These are phyloP conservation scores for Catharus bicknelli DNA, from an alignment of 2,113 vertebrate genomes.

Conservation along the genomic window DNA sequence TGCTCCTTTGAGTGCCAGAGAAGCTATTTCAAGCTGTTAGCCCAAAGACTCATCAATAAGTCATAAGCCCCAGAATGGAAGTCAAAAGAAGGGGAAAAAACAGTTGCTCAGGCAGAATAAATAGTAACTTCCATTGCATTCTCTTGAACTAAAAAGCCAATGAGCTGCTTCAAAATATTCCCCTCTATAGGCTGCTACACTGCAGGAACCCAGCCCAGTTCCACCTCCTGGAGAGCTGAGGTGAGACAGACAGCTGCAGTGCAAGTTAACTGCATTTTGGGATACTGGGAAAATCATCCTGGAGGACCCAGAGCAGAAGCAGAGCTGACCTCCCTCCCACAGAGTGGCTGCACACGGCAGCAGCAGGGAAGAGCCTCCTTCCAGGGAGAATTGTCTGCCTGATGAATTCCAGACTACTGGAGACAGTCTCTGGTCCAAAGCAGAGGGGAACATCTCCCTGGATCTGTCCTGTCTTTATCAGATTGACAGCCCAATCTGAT, in stretches of 20 bases:
- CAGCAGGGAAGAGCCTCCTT: not conserved
- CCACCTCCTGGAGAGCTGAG: not conserved
- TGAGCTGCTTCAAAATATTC: slow-evolving; percentile 15
- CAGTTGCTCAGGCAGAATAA: slow-evolving; percentile 59
- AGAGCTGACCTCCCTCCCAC: not conserved
- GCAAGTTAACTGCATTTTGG: not conserved
- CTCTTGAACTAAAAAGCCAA: slow-evolving; percentile 23
- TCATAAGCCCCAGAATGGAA: slow-evolving; percentile 60
- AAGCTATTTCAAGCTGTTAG: slow-evolving; percentile 63
- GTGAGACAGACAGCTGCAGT: not conserved
- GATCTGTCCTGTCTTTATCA: not conserved
- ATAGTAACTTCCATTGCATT: slow-evolving; percentile 45
- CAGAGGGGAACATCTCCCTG: not conserved
- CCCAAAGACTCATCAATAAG: slow-evolving; percentile 68
- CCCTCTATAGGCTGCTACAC: not conserved
- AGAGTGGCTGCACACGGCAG: not conserved
- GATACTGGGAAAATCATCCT: not conserved
- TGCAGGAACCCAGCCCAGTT: not conserved
- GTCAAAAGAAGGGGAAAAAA: slow-evolving; percentile 44
- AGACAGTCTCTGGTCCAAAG: not conserved
- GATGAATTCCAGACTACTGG: not conserved
- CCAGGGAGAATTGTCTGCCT: not conserved
- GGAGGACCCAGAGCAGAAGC: not conserved
- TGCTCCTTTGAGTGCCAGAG: slow-evolving; percentile 50
- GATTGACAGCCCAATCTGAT: not conserved